phyloP scores from a whole-genome alignment of 2,888 invertebrate genomes.

The Aphodius sticticus region DNA sequence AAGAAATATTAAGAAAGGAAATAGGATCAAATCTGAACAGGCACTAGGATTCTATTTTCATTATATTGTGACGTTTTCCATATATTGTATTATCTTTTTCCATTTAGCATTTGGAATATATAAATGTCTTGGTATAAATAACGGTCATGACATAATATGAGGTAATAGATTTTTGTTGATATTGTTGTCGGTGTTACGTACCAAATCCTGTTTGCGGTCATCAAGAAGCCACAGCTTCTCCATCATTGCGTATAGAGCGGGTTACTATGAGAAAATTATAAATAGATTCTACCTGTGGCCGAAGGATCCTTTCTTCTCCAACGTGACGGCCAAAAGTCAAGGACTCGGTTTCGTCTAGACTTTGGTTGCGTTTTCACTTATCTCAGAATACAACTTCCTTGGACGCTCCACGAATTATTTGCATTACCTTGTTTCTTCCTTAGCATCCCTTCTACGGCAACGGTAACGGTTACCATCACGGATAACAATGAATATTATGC shows the following conservation, averaged over 20 bases:
- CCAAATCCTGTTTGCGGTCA: not conserved
- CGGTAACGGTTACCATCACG: no score
- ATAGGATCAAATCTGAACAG: no score
- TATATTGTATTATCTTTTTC: no score
- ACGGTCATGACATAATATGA: not conserved
- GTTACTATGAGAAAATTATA: conserved; percentile 39
- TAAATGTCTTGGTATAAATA: no score
- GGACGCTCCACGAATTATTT: not conserved
- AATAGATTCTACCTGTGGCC: conserved; percentile 48
- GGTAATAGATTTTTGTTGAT: not conserved
- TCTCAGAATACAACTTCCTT: not conserved
- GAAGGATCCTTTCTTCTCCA: conserved; percentile 16
- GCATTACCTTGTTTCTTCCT: not conserved
- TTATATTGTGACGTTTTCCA: no score
- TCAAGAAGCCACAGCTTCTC: not conserved
- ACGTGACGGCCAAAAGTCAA: conserved; percentile 40
- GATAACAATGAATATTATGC: not conserved
- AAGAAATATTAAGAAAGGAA: no score
- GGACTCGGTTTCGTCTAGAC: conserved; percentile 29
- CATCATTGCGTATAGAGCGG: conserved; percentile 12
- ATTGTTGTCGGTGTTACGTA: not conserved
- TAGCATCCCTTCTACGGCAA: not conserved
- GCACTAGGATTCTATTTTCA: no score
- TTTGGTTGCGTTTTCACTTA: not conserved
- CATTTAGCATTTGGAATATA: no score